These are phyloP conservation scores for Neodiprion pinetum DNA, from an alignment of 1,140 invertebrate species.

Conservation along the genomic window DNA sequence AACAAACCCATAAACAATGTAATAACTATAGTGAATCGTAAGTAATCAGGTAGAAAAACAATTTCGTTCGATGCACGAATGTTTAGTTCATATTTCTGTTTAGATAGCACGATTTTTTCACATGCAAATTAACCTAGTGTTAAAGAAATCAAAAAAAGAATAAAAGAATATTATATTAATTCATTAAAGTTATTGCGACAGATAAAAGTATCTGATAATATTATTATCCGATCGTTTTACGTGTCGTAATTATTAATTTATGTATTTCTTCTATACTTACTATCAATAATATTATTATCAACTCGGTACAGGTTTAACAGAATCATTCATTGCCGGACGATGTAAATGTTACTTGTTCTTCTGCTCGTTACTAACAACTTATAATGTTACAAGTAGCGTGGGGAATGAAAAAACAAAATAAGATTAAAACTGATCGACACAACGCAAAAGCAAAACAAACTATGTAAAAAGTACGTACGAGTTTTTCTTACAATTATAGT, in stretches of 20 bases:
- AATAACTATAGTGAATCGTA: background rate
- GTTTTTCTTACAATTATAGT: constrained; percentile 41
- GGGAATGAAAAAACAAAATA: background rate
- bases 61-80: background rate
- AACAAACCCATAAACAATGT: too few relatives aligned
- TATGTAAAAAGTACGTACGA: constrained; percentile 38
- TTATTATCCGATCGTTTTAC: too few relatives aligned
- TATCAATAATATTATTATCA: constrained; percentile 1
- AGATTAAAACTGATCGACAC: constrained; percentile 31
- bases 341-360: too few relatives aligned
- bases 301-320: background rate
- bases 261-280: background rate
- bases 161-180: background rate
- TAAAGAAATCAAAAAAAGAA: background rate
- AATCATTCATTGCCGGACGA: too few relatives aligned
- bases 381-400: too few relatives aligned
- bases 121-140: background rate
- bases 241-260: background rate
- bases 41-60: background rate
- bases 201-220: background rate
- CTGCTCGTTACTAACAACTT: too few relatives aligned
- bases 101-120: background rate
- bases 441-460: constrained; percentile 8
- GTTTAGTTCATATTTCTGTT: background rate
- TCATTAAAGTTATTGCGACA: background rate